These are phyloP conservation scores for Rhopalosiphum padi DNA, from an alignment of 1,140 invertebrate genomes.

Conservation along the genomic window DNA sequence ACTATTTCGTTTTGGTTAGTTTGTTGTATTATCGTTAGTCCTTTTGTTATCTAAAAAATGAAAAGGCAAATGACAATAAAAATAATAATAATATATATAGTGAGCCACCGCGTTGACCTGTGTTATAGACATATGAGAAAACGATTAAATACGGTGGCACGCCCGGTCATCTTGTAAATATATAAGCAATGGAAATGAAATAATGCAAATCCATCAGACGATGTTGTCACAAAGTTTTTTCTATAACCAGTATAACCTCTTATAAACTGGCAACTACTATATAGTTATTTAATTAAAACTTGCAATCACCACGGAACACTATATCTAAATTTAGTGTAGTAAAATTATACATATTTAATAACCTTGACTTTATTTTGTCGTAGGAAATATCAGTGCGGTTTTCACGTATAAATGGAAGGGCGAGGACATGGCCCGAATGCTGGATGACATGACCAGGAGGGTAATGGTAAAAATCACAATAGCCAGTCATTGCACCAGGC, in stretches of 20 bases:
- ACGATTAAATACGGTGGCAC: constrained; percentile 4
- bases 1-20: background rate
- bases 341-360: background rate
- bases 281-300: background rate
- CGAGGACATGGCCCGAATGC: constrained; percentile 72
- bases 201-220: background rate
- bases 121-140: background rate
- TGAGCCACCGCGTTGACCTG: background rate
- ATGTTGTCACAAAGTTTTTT: background rate
- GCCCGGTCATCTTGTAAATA: background rate
- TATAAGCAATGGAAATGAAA: background rate
- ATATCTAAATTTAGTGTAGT: background rate
- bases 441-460: constrained; percentile 71
- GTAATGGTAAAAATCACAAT: constrained; percentile 75
- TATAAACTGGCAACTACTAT: background rate
- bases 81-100: background rate
- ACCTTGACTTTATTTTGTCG: constrained; percentile 57
- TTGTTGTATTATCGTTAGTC: background rate
- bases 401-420: constrained; percentile 80
- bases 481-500: constrained; percentile 67
- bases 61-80: background rate
- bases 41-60: constrained; percentile 23
- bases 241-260: background rate
- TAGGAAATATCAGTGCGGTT: constrained; percentile 79
- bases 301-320: background rate